Base-by-base conservation (phyloP, 2,113 vertebrate species). In the Tetrax tetrax region DNA sequence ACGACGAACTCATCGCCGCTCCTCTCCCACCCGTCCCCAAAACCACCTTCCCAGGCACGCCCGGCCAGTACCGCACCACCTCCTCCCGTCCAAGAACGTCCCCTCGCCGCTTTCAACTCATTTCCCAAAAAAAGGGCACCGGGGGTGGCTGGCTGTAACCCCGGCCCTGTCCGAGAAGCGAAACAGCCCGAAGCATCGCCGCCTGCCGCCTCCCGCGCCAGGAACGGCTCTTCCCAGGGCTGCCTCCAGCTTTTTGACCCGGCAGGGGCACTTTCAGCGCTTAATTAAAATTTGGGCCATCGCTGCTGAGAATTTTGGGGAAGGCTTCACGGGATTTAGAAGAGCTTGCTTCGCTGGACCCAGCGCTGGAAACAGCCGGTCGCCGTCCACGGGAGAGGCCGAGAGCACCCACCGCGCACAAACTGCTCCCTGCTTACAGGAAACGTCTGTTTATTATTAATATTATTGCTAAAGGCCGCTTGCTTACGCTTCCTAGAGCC, bases 101-200 rank as follows among this genome's bases (percentile, higher is more conserved):
- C 27, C 28, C n/a, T 75, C 0, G 0, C 25, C 53, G 27, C 21
- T 71, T 76, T 31, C 9, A 2, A 4, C 72, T 76, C 7, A 14
- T 38, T 78, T 27, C 4, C 9, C n/a, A 28, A 27, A 7, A 41
- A 33, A 47, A 11, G 0, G 0, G 19, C 28, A 83, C n/a, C 20
- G 23, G 54, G 65, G 27, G 50, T 1, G 5, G 24, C 38, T 3
- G 5, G 65, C 50, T n/a, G 5, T 1, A 18, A 8, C 21, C 25
- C 53, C 28, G 1, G 5, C 5, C 1, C 14, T 3, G 10, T 20
- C 81, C 63, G 51, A 48, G 53, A 29, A 43, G 24, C 1, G 0
- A 27, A 37, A 35, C 48, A 54, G 24, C 54, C 53, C 59, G 5
- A 64, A 64, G n/a, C 68, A 59, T 8, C 5, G 0, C 63, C n/a